Conservation (phyloP, 2,888 invertebrate genomes). For the Dasypogon diadema region DNA sequence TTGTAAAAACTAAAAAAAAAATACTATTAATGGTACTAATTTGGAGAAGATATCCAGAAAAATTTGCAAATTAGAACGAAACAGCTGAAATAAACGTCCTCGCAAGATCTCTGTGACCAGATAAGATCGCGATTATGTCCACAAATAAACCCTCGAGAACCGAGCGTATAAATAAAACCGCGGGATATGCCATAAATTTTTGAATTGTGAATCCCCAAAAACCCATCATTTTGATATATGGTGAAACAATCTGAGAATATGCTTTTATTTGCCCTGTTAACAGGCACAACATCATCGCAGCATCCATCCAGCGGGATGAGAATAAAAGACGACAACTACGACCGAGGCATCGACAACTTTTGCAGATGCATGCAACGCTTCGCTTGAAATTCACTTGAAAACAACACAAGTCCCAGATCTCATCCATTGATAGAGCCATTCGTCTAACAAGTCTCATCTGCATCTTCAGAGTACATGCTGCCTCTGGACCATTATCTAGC, state of each 20-base stretch:
- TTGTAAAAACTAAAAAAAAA: too few species aligned
- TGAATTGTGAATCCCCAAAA: constrained; percentile 51
- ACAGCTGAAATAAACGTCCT: constrained; percentile 20
- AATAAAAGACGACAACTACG: constrained; percentile 14
- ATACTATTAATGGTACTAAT: too few species aligned
- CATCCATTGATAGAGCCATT: constrained; percentile 41
- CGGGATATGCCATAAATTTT: constrained; percentile 49
- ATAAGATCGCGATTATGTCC: constrained; percentile 36
- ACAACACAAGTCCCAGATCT: constrained; percentile 22
- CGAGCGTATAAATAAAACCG: constrained; percentile 44
- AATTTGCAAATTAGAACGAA: too few species aligned
- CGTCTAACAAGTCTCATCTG: constrained; percentile 42
- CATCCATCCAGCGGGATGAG: background rate
- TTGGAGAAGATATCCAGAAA: too few species aligned
- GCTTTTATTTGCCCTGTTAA: constrained; percentile 41
- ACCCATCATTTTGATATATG: constrained; percentile 51
- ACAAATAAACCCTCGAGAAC: constrained; percentile 22
- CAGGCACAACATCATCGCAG: background rate
- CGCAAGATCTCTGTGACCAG: constrained; percentile 17
- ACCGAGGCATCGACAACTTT: constrained; percentile 21
- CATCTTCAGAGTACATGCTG: constrained; percentile 6
- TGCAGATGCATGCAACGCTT: constrained; percentile 31
- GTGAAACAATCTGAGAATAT: constrained; percentile 45
- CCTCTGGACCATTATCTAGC: too few species aligned
- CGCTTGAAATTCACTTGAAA: constrained; percentile 38